Conservation (phyloP, 2,888 invertebrate genomes). For the Myathropa florea region DNA sequence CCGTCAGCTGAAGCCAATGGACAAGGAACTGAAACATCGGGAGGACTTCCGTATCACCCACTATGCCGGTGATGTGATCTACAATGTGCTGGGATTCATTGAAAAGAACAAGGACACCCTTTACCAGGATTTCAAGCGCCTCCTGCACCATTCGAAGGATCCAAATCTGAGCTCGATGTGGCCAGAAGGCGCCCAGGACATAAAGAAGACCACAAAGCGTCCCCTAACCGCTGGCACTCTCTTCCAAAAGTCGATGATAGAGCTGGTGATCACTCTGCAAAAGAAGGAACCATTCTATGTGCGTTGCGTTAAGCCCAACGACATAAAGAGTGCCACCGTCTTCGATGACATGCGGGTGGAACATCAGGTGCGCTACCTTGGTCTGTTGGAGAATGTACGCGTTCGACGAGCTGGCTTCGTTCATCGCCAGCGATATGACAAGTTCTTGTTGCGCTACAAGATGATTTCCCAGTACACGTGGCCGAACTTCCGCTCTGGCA, state of each 20-base stretch:
- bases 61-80: conserved; percentile 98
- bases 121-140: conserved; percentile 97
- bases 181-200: conserved; percentile 97
- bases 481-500: conserved; percentile 94
- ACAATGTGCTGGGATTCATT: conserved; percentile 93
- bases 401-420: conserved; percentile 98
- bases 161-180: conserved; percentile 92
- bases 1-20: conserved; percentile 89
- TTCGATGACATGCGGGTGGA: conserved; percentile 90
- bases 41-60: conserved; percentile 93
- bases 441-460: conserved; percentile 97
- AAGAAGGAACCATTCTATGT: conserved; percentile 98
- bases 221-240: conserved; percentile 96
- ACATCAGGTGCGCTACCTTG: conserved; percentile 86
- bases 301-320: conserved; percentile 98
- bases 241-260: conserved; percentile 97
- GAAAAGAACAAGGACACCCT: conserved; percentile 98
- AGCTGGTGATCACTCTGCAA: conserved; percentile 92
- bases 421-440: conserved; percentile 95
- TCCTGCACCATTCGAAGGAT: conserved; percentile 92
- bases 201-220: conserved; percentile 95
- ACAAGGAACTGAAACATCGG: conserved; percentile 89
- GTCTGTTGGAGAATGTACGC: conserved; percentile 96
- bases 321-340: conserved; percentile 91
- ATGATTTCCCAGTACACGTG: conserved; percentile 97